Percentiles rank a stretch among this genome's conserved stretches.
These are phyloP conservation scores for Poliocrania exsul DNA, from an alignment of 2,797 vertebrate species.

Conservation along the genomic window DNA sequence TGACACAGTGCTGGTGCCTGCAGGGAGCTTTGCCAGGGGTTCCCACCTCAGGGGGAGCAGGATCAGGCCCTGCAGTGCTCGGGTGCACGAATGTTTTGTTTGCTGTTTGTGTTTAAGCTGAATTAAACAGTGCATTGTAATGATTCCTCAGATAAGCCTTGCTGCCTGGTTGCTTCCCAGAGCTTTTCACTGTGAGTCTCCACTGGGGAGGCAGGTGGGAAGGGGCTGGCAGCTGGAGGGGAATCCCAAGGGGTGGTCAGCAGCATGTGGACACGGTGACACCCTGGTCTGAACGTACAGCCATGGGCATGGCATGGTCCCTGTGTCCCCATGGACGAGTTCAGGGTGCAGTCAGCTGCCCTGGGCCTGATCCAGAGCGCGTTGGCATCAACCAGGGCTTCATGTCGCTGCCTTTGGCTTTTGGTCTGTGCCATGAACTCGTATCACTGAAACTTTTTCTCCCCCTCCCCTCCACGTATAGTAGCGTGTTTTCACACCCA, in stretches of 20 bases:
- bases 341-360: neutral
- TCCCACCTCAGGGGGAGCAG: neutral
- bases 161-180: neutral
- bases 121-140: neutral
- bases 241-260: neutral
- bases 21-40: neutral
- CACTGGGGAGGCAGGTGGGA: neutral
- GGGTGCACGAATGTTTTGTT: neutral
- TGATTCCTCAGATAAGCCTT: neutral
- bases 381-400: neutral
- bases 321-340: accelerated
- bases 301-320: accelerated
- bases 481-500: constrained; percentile 20
- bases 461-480: neutral
- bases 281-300: neutral
- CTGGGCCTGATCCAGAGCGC: neutral
- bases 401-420: neutral
- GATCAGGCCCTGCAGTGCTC: neutral
- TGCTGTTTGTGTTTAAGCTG: neutral
- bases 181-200: neutral
- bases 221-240: neutral
- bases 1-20: accelerated
- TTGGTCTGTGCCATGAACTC: neutral
- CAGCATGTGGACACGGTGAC: accelerated
- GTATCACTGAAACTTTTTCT: neutral